A percentile compares a stretch with the other conserved stretches of the same genome.
phyloP scores from a whole-genome alignment of 2,888 invertebrate genomes.

The Toxonevra muliebris region DNA sequence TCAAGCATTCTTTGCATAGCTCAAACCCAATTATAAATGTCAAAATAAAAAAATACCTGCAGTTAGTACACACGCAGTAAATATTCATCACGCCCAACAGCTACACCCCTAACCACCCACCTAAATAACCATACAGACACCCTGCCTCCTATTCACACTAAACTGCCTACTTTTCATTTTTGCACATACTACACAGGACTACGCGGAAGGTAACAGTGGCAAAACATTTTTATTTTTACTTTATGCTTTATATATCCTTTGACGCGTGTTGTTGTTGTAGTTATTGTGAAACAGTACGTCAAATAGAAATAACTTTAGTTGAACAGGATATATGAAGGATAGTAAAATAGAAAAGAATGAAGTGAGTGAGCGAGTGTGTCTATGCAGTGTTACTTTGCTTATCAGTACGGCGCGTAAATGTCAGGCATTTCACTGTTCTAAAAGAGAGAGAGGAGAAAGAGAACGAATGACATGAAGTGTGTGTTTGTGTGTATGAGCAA shows the following conservation, averaged over 20 bases:
- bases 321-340: not conserved
- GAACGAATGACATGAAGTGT: not conserved
- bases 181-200: not conserved
- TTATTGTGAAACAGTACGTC: slow-evolving; percentile 8
- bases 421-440: not conserved
- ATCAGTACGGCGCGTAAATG: slow-evolving; percentile 1
- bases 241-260: not conserved
- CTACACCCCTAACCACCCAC: not conserved
- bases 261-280: not conserved
- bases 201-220: not conserved
- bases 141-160: not conserved
- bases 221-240: not conserved
- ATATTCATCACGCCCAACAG: slow-evolving; percentile 52
- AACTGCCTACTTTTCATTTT: not conserved
- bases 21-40: not conserved
- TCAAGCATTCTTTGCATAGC: too few species aligned
- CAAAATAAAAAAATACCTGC: slow-evolving; percentile 3
- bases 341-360: too few species aligned
- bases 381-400: not conserved
- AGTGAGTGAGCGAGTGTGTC: not conserved
- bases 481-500: not conserved
- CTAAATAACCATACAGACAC: not conserved
- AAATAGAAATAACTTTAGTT: slow-evolving; percentile 32
- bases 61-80: slow-evolving; percentile 48
- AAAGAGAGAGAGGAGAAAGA: not conserved